Conservation (phyloP, 2,113 vertebrate species). For the Chionodraco myersi region DNA sequence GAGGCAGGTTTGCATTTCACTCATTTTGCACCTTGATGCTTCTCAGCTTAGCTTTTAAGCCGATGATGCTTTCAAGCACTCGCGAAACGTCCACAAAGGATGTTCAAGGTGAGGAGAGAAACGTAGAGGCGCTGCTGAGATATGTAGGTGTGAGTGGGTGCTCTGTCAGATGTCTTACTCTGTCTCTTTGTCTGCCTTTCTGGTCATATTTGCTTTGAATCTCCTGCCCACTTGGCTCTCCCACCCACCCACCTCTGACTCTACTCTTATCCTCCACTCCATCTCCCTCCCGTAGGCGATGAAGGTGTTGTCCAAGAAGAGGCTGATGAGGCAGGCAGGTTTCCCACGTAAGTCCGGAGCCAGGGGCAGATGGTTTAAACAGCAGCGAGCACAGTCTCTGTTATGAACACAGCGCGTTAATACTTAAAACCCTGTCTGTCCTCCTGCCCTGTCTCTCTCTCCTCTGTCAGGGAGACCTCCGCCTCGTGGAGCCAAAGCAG, state of each 20-base stretch:
- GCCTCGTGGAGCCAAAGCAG: constrained; percentile 88
- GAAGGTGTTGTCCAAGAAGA: constrained; percentile 98
- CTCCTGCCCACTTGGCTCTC: constrained; percentile 23
- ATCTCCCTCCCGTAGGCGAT: constrained; percentile 88
- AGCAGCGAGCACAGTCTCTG: constrained; percentile 44
- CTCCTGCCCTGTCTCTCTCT: neutral
- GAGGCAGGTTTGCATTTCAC: neutral
- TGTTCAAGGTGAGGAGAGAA: constrained; percentile 22
- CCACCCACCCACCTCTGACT: neutral
- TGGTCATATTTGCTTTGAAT: constrained; percentile 37
- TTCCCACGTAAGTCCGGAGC: constrained; percentile 93
- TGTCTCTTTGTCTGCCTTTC: constrained; percentile 8
- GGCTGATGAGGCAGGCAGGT: constrained; percentile 96
- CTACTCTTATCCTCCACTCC: constrained; percentile 12
- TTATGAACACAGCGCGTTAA: constrained; percentile 1
- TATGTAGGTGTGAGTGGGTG: constrained; percentile 41
- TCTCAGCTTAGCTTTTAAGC: neutral
- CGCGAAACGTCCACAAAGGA: constrained; percentile 2
- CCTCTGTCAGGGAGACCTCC: constrained; percentile 90
- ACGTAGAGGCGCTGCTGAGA: neutral
- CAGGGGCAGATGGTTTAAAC: constrained; percentile 60
- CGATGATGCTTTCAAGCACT: neutral
- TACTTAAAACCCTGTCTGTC: constrained; percentile 1
- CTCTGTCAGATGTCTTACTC: constrained; percentile 27
- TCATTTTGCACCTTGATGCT: neutral